Percentiles rank a stretch among this genome's conserved stretches.
phyloP scores from a whole-genome alignment of 2,888 invertebrate species.

The Gnatocerus cornutus region DNA sequence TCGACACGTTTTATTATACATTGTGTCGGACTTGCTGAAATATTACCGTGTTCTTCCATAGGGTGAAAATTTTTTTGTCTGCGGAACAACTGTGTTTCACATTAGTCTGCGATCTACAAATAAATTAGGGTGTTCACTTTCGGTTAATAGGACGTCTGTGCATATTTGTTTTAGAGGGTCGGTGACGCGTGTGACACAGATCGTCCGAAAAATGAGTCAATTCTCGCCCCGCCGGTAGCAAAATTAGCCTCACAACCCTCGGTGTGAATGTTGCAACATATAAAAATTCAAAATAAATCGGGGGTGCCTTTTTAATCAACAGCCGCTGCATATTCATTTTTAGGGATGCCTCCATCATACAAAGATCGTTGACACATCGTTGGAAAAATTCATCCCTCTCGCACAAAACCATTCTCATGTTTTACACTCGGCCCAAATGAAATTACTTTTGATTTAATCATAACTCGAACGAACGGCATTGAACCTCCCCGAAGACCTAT shows the following conservation, averaged over 20 bases:
- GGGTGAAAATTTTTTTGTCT: slow-evolving; percentile 39
- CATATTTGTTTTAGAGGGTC: slow-evolving; percentile 46
- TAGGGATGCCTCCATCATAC: no score
- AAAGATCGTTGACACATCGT: slow-evolving; percentile 18
- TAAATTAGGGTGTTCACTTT: slow-evolving; percentile 48
- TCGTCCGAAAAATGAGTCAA: slow-evolving; percentile 20
- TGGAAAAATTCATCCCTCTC: slow-evolving; percentile 27
- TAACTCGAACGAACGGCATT: slow-evolving; percentile 44
- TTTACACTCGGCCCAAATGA: slow-evolving; percentile 39
- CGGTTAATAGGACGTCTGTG: slow-evolving; percentile 43
- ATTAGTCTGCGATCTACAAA: slow-evolving; percentile 47
- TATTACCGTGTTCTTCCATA: slow-evolving; percentile 53
- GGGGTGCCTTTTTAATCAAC: neutral
- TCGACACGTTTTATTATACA: slow-evolving; percentile 64
- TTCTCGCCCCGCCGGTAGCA: slow-evolving; percentile 2
- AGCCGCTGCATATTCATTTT: no score
- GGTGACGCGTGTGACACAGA: slow-evolving; percentile 30
- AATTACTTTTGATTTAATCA: slow-evolving; percentile 49
- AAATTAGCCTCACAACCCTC: no score
- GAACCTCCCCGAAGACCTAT: slow-evolving; percentile 46
- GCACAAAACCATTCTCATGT: slow-evolving; percentile 37
- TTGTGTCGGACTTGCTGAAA: slow-evolving; percentile 58
- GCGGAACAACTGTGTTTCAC: slow-evolving; percentile 44
- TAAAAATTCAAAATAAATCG: no score
- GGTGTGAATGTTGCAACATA: no score